Evolutionary conservation across 2,888 invertebrate species (phyloP).

Genomic region (Spatulosminthurus flaviceps): DNA sequence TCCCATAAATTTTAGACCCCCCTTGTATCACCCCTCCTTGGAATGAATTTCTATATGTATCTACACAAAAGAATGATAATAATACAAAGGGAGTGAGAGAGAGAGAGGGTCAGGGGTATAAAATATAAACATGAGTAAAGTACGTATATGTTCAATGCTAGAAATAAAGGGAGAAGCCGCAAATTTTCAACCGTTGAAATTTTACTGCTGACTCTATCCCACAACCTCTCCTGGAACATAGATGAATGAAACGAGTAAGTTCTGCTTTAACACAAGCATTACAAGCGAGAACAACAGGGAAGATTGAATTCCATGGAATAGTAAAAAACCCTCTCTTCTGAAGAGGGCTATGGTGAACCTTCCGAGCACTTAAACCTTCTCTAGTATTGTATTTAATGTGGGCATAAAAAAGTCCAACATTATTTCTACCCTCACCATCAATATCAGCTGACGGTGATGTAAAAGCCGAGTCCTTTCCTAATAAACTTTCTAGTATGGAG

Average conservation of each 20-base stretch:
- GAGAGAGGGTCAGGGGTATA: too few species aligned
- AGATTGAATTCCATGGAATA: background rate
- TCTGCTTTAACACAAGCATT: too few species aligned
- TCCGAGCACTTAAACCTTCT: background rate
- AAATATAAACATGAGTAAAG: too few species aligned
- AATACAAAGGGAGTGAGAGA: too few species aligned
- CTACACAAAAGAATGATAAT: too few species aligned
- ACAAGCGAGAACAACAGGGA: too few species aligned
- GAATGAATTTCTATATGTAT: background rate
- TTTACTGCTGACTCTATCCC: slow-evolving; percentile 21
- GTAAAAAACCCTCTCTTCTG: background rate
- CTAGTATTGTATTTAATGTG: background rate
- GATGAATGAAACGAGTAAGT: too few species aligned
- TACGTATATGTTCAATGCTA: too few species aligned
- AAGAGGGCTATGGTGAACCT: background rate
- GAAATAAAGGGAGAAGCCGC: background rate
- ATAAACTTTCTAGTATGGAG: too few species aligned
- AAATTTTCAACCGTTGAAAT: slow-evolving; percentile 18
- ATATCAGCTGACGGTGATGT: slow-evolving; percentile 2
- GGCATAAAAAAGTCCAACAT: slow-evolving; percentile 10
- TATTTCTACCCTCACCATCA: slow-evolving; percentile 4
- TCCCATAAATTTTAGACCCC: slow-evolving; percentile 50
- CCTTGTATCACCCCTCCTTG: background rate
- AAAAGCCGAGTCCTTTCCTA: background rate
- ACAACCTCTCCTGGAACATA: background rate